These are phyloP conservation scores for Pterostichus niger DNA, from an alignment of 2,888 invertebrate genomes.

Conservation along the genomic window DNA sequence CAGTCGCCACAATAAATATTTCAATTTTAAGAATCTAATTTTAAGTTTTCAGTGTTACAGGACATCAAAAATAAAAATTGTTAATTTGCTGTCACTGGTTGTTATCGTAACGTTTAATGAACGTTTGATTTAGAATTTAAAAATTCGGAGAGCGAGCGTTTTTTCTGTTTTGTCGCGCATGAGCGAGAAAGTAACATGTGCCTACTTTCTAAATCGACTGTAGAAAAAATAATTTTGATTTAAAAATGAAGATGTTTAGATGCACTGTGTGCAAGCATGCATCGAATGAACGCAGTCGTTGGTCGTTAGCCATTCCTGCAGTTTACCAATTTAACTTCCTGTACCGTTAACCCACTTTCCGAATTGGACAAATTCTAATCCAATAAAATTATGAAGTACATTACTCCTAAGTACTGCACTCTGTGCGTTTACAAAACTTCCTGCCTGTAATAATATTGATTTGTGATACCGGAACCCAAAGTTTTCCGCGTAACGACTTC, in stretches of 20 bases:
- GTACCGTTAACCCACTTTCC: constrained; percentile 62
- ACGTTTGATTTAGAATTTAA: too few species aligned
- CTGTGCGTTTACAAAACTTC: constrained; percentile 56
- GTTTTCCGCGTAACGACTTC: constrained; percentile 45
- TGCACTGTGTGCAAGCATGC: constrained; percentile 8
- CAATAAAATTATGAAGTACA: constrained; percentile 65
- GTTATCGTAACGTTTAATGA: too few species aligned
- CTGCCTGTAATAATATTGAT: constrained; percentile 62
- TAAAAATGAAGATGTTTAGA: constrained; percentile 6
- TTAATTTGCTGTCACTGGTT: too few species aligned
- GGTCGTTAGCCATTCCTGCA: constrained; percentile 61
- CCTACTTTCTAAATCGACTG: too few species aligned
- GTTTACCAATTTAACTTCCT: constrained; percentile 62
- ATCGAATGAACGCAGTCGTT: constrained; percentile 48
- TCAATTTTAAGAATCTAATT: too few species aligned
- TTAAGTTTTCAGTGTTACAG: too few species aligned
- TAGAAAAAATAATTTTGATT: too few species aligned
- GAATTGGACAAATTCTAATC: constrained; percentile 66
- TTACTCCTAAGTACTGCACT: constrained; percentile 63
- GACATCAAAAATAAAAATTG: too few species aligned
- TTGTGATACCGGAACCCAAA: constrained; percentile 49
- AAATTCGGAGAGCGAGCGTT: too few species aligned
- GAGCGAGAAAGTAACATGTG: too few species aligned
- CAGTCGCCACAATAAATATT: too few species aligned
- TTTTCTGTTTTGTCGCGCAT: too few species aligned